These are phyloP conservation scores for Nymphalis c-album DNA, from an alignment of 2,888 invertebrate species.

Conservation along the genomic window DNA sequence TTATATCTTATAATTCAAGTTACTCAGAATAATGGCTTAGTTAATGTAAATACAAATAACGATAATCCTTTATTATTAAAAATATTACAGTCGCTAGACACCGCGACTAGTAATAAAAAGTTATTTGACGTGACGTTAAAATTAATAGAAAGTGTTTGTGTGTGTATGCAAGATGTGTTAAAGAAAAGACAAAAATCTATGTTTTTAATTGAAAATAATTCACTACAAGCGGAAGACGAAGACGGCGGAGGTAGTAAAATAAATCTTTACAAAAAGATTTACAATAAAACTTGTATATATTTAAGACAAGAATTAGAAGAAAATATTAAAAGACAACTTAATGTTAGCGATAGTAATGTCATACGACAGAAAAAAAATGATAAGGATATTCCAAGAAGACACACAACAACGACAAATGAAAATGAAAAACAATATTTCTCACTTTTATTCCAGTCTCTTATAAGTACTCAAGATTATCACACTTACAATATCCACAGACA, in stretches of 20 bases:
- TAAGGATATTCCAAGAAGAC: constrained; percentile 29
- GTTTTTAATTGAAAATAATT: constrained; percentile 43
- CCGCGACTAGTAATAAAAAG: constrained; percentile 57
- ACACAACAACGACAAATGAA: constrained; percentile 41
- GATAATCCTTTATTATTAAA: constrained; percentile 56
- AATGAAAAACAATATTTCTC: constrained; percentile 33
- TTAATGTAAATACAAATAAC: constrained; percentile 42
- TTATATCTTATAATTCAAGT: constrained; percentile 41
- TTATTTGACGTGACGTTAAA: constrained; percentile 61
- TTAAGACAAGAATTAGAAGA: constrained; percentile 51
- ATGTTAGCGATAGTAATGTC: constrained; percentile 33
- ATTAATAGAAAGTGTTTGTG: constrained; percentile 64
- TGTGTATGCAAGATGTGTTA: constrained; percentile 62
- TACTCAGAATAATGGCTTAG: constrained; percentile 41
- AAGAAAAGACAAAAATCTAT: constrained; percentile 46
- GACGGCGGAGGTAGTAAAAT: constrained; percentile 35
- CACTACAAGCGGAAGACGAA: constrained; percentile 40
- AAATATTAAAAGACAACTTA: constrained; percentile 38
- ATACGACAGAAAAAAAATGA: constrained; percentile 3
- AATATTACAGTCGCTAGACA: constrained; percentile 60
- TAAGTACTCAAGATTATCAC: constrained; percentile 52
- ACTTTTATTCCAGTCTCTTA: constrained; percentile 52
- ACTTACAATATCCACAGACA: constrained; percentile 58
- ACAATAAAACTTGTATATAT: constrained; percentile 61
- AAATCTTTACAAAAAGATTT: constrained; percentile 59